Evolutionary conservation across 2,113 vertebrate species (phyloP).

Genomic region (Cheirogaleus medius): DNA sequence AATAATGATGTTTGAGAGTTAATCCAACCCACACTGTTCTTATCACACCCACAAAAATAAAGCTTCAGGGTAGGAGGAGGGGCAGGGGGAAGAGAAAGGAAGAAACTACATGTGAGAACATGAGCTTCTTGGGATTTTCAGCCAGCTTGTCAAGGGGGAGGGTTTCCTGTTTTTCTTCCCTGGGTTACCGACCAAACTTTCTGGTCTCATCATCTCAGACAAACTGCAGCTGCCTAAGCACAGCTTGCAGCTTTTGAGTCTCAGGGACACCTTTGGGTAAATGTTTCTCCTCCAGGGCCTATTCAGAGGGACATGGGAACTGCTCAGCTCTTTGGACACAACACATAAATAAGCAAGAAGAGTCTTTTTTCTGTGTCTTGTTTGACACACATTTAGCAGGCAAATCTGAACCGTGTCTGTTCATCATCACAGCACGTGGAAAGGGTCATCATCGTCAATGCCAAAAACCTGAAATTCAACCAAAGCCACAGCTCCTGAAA

Average conservation of each 20-base stretch:
- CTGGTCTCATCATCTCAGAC: slow-evolving; percentile 8
- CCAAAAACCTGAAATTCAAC: background rate
- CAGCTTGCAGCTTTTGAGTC: background rate
- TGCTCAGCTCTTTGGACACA: background rate
- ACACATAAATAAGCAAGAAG: accelerated
- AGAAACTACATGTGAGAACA: background rate
- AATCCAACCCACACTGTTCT: background rate
- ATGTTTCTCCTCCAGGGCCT: background rate
- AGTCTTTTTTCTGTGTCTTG: background rate
- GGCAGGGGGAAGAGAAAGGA: background rate
- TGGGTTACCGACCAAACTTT: background rate
- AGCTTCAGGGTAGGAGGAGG: background rate
- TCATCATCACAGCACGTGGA: too few species aligned
- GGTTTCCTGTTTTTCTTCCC: background rate
- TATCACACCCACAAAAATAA: background rate
- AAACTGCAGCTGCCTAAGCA: background rate
- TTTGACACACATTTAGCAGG: background rate
- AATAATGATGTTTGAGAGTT: background rate
- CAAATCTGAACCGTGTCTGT: background rate
- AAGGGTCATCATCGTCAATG: background rate
- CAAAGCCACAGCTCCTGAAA: background rate
- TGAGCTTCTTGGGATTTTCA: background rate
- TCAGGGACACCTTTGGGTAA: background rate
- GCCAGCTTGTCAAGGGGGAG: background rate
- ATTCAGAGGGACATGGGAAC: background rate